phyloP scores from a whole-genome alignment of 2,888 invertebrate genomes.

The Pantelozetes paolii region DNA sequence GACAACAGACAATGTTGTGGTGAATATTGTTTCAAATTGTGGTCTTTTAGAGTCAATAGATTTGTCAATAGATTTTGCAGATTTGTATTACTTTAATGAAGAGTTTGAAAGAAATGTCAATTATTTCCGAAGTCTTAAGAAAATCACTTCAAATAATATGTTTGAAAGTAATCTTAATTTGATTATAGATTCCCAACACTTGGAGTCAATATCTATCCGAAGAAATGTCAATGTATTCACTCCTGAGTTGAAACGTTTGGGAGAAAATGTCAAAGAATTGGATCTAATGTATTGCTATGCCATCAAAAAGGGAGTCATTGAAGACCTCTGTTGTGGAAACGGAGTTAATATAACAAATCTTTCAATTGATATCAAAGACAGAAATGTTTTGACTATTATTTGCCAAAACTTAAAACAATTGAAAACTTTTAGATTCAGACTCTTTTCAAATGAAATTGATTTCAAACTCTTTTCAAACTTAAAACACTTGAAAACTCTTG shows the following conservation, averaged over 20 bases:
- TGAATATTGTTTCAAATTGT: not conserved
- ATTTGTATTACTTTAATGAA: not conserved
- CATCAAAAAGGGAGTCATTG: not conserved
- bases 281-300: not conserved
- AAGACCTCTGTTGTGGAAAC: constrained; percentile 9
- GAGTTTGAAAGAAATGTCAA: not conserved
- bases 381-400: not conserved
- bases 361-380: not conserved
- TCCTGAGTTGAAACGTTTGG: constrained; percentile 10
- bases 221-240: not conserved
- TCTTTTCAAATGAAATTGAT: not conserved
- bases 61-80: no score
- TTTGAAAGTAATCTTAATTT: not conserved
- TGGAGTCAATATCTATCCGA: not conserved
- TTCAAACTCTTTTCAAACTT: not conserved
- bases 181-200: not conserved
- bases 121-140: constrained; percentile 7
- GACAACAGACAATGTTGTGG: not conserved
- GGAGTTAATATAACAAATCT: not conserved
- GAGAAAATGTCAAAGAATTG: not conserved
- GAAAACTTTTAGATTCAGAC: not conserved
- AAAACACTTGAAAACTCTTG: not conserved
- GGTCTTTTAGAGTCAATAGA: not conserved
- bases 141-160: not conserved
- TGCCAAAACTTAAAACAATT: not conserved